Percentiles rank a stretch among this genome's conserved stretches.
Conservation (phyloP, 2,113 vertebrate genomes). For the Hemicordylus capensis region DNA sequence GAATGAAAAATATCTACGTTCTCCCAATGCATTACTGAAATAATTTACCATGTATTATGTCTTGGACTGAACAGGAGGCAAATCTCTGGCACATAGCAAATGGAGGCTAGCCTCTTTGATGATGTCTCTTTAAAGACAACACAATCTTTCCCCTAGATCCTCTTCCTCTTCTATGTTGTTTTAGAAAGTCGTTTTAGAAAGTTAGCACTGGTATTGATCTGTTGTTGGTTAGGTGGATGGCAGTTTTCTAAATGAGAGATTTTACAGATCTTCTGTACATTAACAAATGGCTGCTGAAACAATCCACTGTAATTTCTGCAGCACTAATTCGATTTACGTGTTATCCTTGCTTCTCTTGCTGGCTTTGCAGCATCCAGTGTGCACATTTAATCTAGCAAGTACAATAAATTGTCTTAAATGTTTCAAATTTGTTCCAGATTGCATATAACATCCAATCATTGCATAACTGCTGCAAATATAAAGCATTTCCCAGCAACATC, state of each 20-base stretch:
- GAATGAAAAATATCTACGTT: conserved; percentile 14
- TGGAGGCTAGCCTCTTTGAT: conserved; percentile 19
- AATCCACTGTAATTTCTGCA: conserved; percentile 54
- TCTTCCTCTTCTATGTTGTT: conserved; percentile 32
- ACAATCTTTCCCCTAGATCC: conserved; percentile 10
- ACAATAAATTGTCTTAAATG: conserved; percentile 61
- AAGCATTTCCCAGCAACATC: conserved; percentile 53
- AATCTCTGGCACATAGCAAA: not conserved
- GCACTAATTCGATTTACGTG: conserved; percentile 55
- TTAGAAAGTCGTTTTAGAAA: conserved; percentile 32
- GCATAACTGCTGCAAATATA: conserved; percentile 44
- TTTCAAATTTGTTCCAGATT: conserved; percentile 63
- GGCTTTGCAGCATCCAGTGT: conserved; percentile 25
- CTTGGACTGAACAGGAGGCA: not conserved
- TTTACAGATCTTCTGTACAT: conserved; percentile 53
- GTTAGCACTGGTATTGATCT: conserved; percentile 29
- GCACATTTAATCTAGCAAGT: conserved; percentile 56
- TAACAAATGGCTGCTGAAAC: conserved; percentile 57
- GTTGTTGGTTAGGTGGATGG: conserved; percentile 29
- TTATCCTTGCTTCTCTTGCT: conserved; percentile 51
- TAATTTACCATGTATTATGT: not conserved
- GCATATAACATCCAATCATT: conserved; percentile 48
- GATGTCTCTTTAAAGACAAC: conserved; percentile 16
- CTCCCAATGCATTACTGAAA: not conserved
- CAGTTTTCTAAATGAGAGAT: conserved; percentile 41